These are phyloP conservation scores for Pheosia gnoma DNA, from an alignment of 2,888 invertebrate species.

Conservation along the genomic window DNA sequence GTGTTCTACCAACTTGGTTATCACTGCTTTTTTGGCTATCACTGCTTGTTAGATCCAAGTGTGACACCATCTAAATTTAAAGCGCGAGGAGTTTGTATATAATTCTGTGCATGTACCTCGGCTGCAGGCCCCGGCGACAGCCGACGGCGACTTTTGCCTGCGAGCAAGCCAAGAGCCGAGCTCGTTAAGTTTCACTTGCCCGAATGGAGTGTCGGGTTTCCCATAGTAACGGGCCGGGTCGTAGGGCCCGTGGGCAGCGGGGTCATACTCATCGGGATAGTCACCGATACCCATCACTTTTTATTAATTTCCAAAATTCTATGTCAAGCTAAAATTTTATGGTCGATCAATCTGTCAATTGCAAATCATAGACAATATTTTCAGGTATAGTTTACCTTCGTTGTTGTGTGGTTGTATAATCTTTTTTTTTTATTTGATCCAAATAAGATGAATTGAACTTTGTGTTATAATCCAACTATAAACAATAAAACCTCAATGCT, in stretches of 20 bases:
- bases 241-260: slow-evolving; percentile 92
- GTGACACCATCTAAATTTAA: no score
- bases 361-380: neutral
- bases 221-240: slow-evolving; percentile 94
- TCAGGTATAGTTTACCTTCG: no score
- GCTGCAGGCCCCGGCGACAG: slow-evolving; percentile 45
- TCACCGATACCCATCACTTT: slow-evolving; percentile 87
- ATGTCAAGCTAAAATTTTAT: neutral
- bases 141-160: slow-evolving; percentile 14
- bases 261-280: slow-evolving; percentile 92
- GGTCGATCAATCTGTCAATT: neutral
- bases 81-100: no score
- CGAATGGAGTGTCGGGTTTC: slow-evolving; percentile 85
- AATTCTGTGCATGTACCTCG: slow-evolving; percentile 65
- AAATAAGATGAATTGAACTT: no score
- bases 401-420: no score
- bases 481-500: no score
- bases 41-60: no score
- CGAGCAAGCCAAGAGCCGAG: slow-evolving; percentile 11
- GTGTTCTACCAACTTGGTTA: no score
- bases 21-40: no score
- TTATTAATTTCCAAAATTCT: neutral
- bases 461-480: no score
- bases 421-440: no score
- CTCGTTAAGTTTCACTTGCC: slow-evolving; percentile 8